A percentile compares a stretch with the other conserved stretches of the same genome.
Conservation (phyloP, 2,113 vertebrate genomes). For the Hyla sarda region DNA sequence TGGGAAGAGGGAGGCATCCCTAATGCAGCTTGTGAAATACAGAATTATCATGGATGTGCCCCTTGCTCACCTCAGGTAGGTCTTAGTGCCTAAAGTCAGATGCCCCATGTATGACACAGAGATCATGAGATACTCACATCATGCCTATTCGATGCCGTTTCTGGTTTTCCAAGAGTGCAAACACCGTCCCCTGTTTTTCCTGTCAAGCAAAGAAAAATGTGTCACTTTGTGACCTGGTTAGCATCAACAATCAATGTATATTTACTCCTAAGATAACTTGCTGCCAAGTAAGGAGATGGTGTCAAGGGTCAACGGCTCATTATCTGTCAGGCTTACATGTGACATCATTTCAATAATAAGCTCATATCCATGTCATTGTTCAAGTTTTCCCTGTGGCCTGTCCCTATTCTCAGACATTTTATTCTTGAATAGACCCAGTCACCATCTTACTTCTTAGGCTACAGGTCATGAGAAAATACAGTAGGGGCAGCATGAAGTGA, state of each 20-base stretch:
- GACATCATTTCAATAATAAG: constrained; percentile 3
- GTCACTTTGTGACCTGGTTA: constrained; percentile 24
- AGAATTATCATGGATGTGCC: no score
- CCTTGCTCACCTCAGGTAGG: no score
- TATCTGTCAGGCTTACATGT: not conserved
- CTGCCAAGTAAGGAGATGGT: not conserved
- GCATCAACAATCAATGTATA: constrained; percentile 42
- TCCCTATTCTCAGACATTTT: not conserved
- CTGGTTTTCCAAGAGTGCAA: constrained; percentile 74
- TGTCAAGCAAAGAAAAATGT: constrained; percentile 62
- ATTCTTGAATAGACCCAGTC: not conserved
- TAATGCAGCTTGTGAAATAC: not conserved
- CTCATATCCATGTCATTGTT: not conserved
- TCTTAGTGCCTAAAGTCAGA: not conserved
- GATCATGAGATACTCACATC: constrained; percentile 71
- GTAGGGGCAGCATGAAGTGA: not conserved
- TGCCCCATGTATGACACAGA: not conserved
- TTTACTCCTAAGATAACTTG: constrained; percentile 33
- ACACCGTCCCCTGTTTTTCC: constrained; percentile 76
- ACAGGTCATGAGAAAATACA: not conserved
- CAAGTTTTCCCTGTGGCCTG: not conserved
- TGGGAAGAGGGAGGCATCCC: not conserved
- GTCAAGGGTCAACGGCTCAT: constrained; percentile 14
- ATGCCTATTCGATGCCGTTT: constrained; percentile 73
- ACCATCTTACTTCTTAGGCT: not conserved